phyloP scores from a whole-genome alignment of 2,113 vertebrate species.

The Actenoides hombroni region DNA sequence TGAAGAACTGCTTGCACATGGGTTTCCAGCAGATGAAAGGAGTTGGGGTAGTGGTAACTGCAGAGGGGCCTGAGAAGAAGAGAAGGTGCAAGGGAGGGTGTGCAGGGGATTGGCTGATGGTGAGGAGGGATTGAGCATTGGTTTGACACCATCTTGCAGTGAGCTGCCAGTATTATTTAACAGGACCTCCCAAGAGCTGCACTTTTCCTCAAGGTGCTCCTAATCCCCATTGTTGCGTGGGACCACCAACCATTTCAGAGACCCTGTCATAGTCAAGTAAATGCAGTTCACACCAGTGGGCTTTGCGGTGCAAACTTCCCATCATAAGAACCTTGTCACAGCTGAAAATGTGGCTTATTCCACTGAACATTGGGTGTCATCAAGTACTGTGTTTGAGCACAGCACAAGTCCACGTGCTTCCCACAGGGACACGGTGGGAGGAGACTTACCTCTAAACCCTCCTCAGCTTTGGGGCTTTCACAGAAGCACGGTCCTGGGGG shows the following conservation, averaged over 20 bases:
- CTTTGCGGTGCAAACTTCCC: neutral
- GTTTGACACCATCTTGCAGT: neutral
- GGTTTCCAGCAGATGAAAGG: neutral
- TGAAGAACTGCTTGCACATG: accelerated
- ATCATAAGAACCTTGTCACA: neutral
- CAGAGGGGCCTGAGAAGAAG: neutral
- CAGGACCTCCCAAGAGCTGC: neutral
- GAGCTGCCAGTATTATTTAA: neutral
- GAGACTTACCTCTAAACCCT: slow-evolving; percentile 56
- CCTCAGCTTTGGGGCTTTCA: neutral
- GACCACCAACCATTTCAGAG: neutral
- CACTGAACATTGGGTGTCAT: accelerated
- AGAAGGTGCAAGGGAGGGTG: neutral
- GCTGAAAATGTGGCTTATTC: neutral
- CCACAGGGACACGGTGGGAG: neutral
- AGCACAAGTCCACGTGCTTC: neutral
- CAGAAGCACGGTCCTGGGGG: neutral
- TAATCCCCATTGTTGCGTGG: accelerated
- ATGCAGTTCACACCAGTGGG: neutral
- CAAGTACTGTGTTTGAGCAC: neutral
- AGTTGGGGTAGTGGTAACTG: neutral
- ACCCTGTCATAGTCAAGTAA: accelerated
- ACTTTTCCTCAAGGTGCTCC: neutral
- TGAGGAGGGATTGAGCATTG: neutral
- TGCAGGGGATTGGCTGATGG: neutral